These are phyloP conservation scores for Microchrysa polita DNA, from an alignment of 2,888 invertebrate genomes.

Conservation along the genomic window DNA sequence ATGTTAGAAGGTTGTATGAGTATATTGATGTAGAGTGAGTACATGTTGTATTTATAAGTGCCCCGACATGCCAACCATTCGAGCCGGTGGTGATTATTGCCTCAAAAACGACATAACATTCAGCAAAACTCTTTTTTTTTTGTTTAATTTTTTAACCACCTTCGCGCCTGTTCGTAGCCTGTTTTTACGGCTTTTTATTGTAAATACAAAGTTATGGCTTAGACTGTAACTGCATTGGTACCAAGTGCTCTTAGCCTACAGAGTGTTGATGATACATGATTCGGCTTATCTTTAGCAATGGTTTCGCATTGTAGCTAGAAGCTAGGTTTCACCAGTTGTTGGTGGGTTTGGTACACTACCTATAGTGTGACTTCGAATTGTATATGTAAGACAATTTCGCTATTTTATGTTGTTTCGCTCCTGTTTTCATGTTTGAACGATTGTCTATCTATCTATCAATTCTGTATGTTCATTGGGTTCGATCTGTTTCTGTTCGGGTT, in stretches of 20 bases:
- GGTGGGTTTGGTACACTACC: no score
- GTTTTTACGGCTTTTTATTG: not conserved
- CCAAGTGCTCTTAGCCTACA: no score
- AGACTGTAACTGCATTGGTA: no score
- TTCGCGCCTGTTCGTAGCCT: not conserved
- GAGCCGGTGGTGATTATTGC: not conserved
- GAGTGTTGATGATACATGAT: not conserved
- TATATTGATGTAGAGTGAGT: no score
- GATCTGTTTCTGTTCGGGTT: no score
- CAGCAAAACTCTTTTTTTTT: not conserved
- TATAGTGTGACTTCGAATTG: no score
- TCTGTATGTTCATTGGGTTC: no score
- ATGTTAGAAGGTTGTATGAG: no score
- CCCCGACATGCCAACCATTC: no score
- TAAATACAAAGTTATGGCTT: not conserved
- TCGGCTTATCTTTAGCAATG: not conserved
- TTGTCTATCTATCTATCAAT: constrained; percentile 37
- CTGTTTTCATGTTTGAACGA: constrained; percentile 48
- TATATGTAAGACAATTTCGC: constrained; percentile 7
- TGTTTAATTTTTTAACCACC: not conserved
- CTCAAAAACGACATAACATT: constrained; percentile 18
- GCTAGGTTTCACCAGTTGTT: not conserved
- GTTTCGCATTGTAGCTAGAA: no score
- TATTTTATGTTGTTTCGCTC: constrained; percentile 46
- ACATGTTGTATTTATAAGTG: no score